Evolutionary conservation across 2,113 vertebrate genomes (phyloP), one percentile per base, ranked within the genome.

Genomic region (Columbina picui): DNA sequence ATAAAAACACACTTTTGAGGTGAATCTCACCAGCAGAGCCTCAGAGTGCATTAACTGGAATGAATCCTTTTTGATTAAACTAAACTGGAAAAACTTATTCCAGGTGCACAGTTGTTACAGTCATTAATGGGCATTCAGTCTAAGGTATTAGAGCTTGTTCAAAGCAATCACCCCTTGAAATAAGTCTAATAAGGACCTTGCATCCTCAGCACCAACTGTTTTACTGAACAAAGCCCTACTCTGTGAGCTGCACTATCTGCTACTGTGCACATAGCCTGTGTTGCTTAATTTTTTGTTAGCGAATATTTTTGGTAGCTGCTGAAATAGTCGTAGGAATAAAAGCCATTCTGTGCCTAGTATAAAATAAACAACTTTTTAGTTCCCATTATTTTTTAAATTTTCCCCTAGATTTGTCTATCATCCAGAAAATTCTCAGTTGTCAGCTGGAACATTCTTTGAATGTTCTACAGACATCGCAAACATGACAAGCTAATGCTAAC

Each of bases 281-380:
- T 27, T 59, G 23, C 36, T 7, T 34, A 39, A 67, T 36, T 61
- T 79, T 55, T 61, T 80, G 61, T 63, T 57, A 75, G 6, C 49
- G 41, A 80, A 27, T 77, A 67, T 36, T 76, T 91, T 68, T 64
- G 49, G 32, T 73, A 70, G 52, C 41, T 78, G 53, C 41, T 89
- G 71, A 86, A 78, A 41, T 52, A 38, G 9, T 53, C 78, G 75
- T 67, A 90, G 43, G 25, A 90, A 84, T 59, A 88, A 71, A 83
- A 13, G 61, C 43, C 15, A 57, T 86, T 38, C 36, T 70, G 6
- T 49, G 9, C 45, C 36, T 75, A 45, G 23, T 23, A 59, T 23
- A 71, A 78, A 78, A 27, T 69, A 70, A 90, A 47, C 7, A 49
- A 68, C 13, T 67, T 67, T 6, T 16, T 73, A 23, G 20, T 73